phyloP scores from a whole-genome alignment of 2,888 invertebrate species.

The Cancer borealis region DNA sequence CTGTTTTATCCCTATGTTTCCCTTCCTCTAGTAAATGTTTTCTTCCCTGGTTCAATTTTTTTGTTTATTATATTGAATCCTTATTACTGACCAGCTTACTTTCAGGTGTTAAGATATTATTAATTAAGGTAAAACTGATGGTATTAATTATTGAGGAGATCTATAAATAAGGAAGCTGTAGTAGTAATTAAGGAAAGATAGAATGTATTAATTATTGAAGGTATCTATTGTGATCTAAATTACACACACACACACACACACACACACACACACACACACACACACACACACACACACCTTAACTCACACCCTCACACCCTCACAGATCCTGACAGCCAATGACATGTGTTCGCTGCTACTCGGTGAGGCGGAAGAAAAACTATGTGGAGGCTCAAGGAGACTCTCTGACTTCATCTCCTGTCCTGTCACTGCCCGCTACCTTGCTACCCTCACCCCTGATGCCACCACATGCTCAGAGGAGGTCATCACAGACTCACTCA shows the following conservation, averaged over 20 bases:
- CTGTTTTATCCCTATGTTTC: too few relatives aligned
- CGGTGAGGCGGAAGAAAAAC: conserved; percentile 64
- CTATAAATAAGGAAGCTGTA: too few relatives aligned
- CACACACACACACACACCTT: background rate
- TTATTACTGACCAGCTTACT: too few relatives aligned
- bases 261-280: background rate
- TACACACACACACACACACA: background rate
- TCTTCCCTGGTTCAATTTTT: too few relatives aligned
- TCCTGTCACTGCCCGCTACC: conserved; percentile 45
- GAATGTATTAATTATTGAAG: too few relatives aligned
- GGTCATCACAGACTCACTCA: background rate
- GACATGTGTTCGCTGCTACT: conserved; percentile 72
- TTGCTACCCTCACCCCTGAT: conserved; percentile 44
- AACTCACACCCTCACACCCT: background rate
- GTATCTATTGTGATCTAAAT: too few relatives aligned
- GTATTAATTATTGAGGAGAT: too few relatives aligned
- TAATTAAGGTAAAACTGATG: too few relatives aligned
- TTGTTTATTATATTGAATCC: too few relatives aligned
- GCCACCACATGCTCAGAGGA: background rate
- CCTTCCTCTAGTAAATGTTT: background rate
- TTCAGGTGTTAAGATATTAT: too few relatives aligned
- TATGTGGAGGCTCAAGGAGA: conserved; percentile 62
- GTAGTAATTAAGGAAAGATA: too few relatives aligned
- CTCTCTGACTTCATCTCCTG: conserved; percentile 60
- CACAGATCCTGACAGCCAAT: conserved; percentile 75